Conservation (phyloP, 2,797 vertebrate genomes). For the Sebastes ruberrimus region DNA sequence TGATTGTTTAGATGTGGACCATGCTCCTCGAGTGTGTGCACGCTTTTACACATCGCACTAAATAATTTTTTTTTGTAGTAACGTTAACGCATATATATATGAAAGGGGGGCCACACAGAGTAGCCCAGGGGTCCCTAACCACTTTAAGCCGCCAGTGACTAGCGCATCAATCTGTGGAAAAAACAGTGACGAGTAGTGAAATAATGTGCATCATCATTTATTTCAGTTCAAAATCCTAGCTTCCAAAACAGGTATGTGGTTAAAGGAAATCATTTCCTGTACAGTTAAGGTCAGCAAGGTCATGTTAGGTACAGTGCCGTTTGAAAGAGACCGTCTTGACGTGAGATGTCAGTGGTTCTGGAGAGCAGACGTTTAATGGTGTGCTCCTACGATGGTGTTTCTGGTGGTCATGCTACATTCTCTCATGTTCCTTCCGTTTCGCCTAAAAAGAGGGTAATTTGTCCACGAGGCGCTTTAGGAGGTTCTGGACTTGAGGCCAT, state of each 20-base stretch:
- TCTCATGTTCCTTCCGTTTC: slow-evolving; percentile 56
- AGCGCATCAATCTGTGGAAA: neutral
- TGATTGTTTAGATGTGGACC: too few species aligned
- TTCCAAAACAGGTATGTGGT: slow-evolving; percentile 88
- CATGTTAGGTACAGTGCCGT: slow-evolving; percentile 85
- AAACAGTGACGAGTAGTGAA: slow-evolving; percentile 64
- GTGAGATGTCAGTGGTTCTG: slow-evolving; percentile 58
- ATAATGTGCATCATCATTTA: slow-evolving; percentile 93
- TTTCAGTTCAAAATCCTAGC: slow-evolving; percentile 93
- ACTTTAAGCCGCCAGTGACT: too few species aligned
- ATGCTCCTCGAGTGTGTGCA: too few species aligned
- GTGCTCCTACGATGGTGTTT: slow-evolving; percentile 58
- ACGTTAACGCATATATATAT: too few species aligned
- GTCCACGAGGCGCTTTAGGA: slow-evolving; percentile 61
- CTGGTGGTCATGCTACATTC: slow-evolving; percentile 79
- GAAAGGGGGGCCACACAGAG: too few species aligned
- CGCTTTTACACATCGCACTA: too few species aligned
- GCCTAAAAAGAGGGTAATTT: slow-evolving; percentile 46
- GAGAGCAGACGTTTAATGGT: slow-evolving; percentile 57
- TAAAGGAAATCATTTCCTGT: slow-evolving; percentile 82
- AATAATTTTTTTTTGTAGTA: too few species aligned
- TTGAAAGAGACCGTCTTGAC: slow-evolving; percentile 80
- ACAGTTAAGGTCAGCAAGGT: slow-evolving; percentile 86
- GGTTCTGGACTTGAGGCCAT: slow-evolving; percentile 62
- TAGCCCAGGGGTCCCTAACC: too few species aligned